A percentile compares a stretch with the other conserved stretches of the same genome.
Conservation (phyloP, 1,140 invertebrate genomes). For the Goniozus legneri region DNA sequence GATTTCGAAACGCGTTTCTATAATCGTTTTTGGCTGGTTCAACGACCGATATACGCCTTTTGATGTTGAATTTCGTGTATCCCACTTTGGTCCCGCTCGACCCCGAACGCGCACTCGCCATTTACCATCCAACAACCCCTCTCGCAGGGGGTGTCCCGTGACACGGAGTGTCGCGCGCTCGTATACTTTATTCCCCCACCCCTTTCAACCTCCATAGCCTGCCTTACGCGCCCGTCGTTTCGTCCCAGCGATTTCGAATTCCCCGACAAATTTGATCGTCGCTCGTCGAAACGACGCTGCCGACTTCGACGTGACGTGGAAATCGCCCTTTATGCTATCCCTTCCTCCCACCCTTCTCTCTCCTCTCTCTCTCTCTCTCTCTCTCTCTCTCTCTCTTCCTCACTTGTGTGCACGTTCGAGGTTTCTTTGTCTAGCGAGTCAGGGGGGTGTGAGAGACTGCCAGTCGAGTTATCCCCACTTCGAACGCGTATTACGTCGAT, state of each 20-base stretch:
- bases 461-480: no score
- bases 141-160: background rate
- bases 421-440: no score
- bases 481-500: no score
- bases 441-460: no score
- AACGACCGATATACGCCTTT: slow-evolving; percentile 28
- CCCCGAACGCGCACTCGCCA: slow-evolving; percentile 2
- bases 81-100: no score
- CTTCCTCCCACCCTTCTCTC: background rate
- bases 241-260: slow-evolving; percentile 17
- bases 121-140: slow-evolving; percentile 7
- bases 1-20: slow-evolving; percentile 23
- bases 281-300: no score
- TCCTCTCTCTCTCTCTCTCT: background rate
- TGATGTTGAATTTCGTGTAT: slow-evolving; percentile 31
- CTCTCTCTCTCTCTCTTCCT: background rate
- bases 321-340: slow-evolving; percentile 2
- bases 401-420: no score
- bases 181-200: slow-evolving; percentile 6
- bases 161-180: slow-evolving; percentile 10
- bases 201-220: background rate
- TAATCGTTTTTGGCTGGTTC: slow-evolving; percentile 19
- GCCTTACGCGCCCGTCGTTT: slow-evolving; percentile 15
- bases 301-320: slow-evolving; percentile 11
- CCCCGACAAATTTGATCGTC: slow-evolving; percentile 14